Evolutionary conservation across 1,140 invertebrate species (phyloP), one percentile per base, ranked within the genome.

Genomic region (Mesaphorura yosii): DNA sequence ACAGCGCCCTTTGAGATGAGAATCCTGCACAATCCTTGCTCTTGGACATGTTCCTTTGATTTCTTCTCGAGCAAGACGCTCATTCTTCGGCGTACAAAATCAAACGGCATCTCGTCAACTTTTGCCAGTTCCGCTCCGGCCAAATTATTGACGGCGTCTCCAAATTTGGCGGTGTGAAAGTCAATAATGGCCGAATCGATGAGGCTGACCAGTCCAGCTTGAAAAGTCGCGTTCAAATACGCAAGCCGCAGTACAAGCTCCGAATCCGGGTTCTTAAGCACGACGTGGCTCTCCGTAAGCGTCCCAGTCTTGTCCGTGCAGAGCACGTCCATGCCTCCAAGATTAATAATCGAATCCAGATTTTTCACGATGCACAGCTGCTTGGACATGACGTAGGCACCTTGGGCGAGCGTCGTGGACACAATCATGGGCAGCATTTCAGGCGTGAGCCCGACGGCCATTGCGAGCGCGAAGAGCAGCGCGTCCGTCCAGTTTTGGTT

Each of bases 231-330:
- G 19, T 56, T 56, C 2, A 56, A 31, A 22, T 37, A 56, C 1
- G 48, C 48, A 2, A 56, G 17, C 14, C 31, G 40, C n/a, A 56
- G 10, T 0, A 49, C 29, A 0, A 27, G 12, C 12, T 20, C 6
- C 4, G 54, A 50, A 1, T 14, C 2, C 1, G 38, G 12, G 27
- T 49, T 49, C 10, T 44, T 19, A 0, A 26, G 47, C 15, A 46
- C 28, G 3, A 51, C 25, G 39, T 51, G 27, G 37, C 47, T 56
- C 20, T 56, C 28, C 0, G 54, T 56, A n/a, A 56, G n/a, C 1
- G 54, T 56, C 22, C 54, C 54, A 3, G 54, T 56, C 47, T 56
- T 56, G 23, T 56, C 54, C 0, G 54, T 56, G 47, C 54, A 54
- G 17, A 54, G 41, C 10, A 55, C 29, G 38, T 55, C 46, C 6